A percentile compares a stretch with the other conserved stretches of the same genome.
Evolutionary conservation across 2,113 vertebrate species (phyloP).

Genomic region (Callipepla squamata): DNA sequence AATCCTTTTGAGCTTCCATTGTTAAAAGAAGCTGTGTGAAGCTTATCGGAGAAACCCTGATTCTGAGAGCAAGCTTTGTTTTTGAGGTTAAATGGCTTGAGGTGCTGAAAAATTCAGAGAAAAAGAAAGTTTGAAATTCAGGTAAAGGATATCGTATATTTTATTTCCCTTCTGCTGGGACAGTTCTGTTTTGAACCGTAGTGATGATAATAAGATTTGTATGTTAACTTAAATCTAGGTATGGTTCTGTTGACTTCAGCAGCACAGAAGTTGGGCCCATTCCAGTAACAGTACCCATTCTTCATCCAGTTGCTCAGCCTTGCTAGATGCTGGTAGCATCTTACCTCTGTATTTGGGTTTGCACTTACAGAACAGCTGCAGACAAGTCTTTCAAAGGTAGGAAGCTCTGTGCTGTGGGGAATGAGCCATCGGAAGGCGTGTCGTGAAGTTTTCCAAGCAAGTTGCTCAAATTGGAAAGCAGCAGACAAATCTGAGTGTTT

Average conservation of each 20-base stretch:
- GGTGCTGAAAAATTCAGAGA: background rate
- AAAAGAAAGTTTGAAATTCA: background rate
- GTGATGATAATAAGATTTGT: background rate
- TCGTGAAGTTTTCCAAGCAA: background rate
- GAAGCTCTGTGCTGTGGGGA: background rate
- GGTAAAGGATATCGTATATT: background rate
- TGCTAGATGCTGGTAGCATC: background rate
- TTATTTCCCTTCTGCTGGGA: background rate
- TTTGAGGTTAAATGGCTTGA: background rate
- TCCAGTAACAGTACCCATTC: background rate
- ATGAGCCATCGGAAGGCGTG: background rate
- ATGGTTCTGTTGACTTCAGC: background rate
- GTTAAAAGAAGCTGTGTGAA: slow-evolving; percentile 13
- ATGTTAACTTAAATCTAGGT: background rate
- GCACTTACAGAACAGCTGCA: background rate
- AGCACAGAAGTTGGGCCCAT: background rate
- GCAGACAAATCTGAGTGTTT: background rate
- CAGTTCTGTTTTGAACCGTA: background rate
- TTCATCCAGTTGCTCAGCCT: background rate
- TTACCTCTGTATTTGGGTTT: background rate
- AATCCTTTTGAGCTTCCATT: slow-evolving; percentile 32
- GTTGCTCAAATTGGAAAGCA: background rate
- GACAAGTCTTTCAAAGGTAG: background rate
- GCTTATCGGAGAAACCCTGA: background rate
- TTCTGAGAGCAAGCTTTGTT: background rate